Evolutionary conservation across 1,140 invertebrate genomes (phyloP), one percentile per base, ranked within the genome.

Genomic region (Papilio machaon): DNA sequence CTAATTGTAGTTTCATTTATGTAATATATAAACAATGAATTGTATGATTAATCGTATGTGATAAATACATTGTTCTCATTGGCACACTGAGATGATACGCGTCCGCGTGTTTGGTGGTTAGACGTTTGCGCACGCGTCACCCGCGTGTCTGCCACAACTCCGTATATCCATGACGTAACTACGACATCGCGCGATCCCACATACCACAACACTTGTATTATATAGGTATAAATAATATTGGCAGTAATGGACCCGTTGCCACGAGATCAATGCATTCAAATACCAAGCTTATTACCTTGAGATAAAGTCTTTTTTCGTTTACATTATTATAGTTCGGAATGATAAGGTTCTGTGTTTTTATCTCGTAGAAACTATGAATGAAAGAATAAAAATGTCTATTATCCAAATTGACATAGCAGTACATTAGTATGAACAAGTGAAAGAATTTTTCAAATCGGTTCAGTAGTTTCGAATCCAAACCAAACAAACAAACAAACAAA

Each of bases 61-160:
- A 70, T 35, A 64, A 64, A 64, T 64, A 70, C 30, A 70, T 64
- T 64, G 60, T 64, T 64, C 60, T 64, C 5, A 60, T 60, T 64
- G 23, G 60, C 23, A 64, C 60, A 19, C 2, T 5, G 43, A 75
- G 73, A 75, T 75, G 38, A 75, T 49, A 23, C 19, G 38, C 38
- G 30, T 13, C 10, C 23, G 19, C 73, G 73, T 75, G 43, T 49
- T 46, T 49, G 10, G 46, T 19, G 43, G 73, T 10, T 9, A 75
- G 38, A 47, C 43, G 73, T 46, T 46, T n/a, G 73, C 35, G 38
- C 73, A 75, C 73, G 73, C 73, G 73, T 75, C 73, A 75, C 73
- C 73, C 73, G 73, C 73, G 43, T 75, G 73, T 47, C 38, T 73
- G 73, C 38, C n/a, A 35, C 49, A 52, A 52, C 54, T 54, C 4